phyloP scores from a whole-genome alignment of 2,797 vertebrate genomes.

The Hemitrygon akajei region DNA sequence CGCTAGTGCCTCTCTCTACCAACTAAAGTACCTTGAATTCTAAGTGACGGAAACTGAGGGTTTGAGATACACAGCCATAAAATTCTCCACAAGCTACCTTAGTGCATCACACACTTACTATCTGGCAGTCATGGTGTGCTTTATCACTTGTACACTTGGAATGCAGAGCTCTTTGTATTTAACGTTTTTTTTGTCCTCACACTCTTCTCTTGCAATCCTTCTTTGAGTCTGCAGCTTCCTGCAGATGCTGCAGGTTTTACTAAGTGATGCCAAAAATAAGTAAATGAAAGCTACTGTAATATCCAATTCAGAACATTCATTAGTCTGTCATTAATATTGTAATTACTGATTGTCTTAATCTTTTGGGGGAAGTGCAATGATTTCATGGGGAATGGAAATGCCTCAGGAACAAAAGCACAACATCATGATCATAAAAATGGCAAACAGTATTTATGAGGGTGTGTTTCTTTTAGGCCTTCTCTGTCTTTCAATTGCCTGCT shows the following conservation, averaged over 20 bases:
- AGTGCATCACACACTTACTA: too few relatives aligned
- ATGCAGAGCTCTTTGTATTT: background rate
- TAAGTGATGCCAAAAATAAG: background rate
- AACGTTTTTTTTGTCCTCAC: background rate
- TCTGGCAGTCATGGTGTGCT: too few relatives aligned
- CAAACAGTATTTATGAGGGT: background rate
- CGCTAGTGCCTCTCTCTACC: too few relatives aligned
- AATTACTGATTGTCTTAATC: background rate
- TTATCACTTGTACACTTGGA: background rate
- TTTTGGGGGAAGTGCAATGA: background rate
- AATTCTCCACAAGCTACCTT: too few relatives aligned
- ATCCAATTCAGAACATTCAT: background rate
- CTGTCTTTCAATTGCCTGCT: background rate
- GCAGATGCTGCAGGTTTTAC: background rate
- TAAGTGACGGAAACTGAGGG: too few relatives aligned
- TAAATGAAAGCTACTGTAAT: background rate
- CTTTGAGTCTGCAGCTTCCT: background rate
- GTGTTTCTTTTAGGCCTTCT: background rate
- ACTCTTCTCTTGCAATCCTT: background rate
- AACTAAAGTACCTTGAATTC: too few relatives aligned
- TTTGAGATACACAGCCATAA: too few relatives aligned
- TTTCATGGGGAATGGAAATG: background rate
- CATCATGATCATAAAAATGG: background rate
- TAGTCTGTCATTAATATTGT: background rate
- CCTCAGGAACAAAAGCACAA: background rate